Conservation (phyloP, 1,140 invertebrate genomes). For the Camponotus floridanus region DNA sequence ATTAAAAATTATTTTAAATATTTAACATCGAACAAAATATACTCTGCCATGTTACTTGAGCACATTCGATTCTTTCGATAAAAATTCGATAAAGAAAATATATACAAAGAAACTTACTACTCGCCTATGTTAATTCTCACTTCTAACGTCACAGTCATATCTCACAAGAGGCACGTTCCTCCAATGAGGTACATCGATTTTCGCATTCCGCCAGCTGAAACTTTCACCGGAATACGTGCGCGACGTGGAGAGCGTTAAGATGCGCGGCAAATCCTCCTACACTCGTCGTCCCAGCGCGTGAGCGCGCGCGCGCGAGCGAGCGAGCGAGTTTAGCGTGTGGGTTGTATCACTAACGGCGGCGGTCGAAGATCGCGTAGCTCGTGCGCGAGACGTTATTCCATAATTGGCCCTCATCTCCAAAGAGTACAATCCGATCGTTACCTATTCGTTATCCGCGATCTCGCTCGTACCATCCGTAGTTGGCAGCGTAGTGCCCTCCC, state of each 20-base stretch:
- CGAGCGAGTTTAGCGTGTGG: slow-evolving; percentile 61
- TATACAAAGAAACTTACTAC: not conserved
- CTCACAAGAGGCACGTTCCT: slow-evolving; percentile 5
- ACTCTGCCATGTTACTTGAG: not conserved
- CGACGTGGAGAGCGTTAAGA: slow-evolving; percentile 46
- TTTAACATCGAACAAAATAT: not conserved
- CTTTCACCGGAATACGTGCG: slow-evolving; percentile 62
- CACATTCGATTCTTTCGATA: not conserved
- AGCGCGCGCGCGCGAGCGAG: slow-evolving; percentile 31
- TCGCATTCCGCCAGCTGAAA: slow-evolving; percentile 19
- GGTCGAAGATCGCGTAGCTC: slow-evolving; percentile 71
- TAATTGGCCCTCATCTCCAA: slow-evolving; percentile 79
- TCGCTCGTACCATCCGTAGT: slow-evolving; percentile 73
- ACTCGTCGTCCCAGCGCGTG: slow-evolving; percentile 56
- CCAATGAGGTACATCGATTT: slow-evolving; percentile 47
- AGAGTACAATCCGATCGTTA: slow-evolving; percentile 81
- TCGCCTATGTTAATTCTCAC: slow-evolving; percentile 3
- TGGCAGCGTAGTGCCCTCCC: slow-evolving; percentile 64
- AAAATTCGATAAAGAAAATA: not conserved
- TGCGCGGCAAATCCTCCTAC: slow-evolving; percentile 48
- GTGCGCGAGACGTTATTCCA: slow-evolving; percentile 74
- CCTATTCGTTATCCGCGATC: slow-evolving; percentile 80
- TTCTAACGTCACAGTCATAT: slow-evolving; percentile 28
- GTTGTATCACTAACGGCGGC: slow-evolving; percentile 69
- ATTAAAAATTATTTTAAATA: not conserved